Conservation (phyloP, 2,113 vertebrate species). For the Oncorhynchus nerka region DNA sequence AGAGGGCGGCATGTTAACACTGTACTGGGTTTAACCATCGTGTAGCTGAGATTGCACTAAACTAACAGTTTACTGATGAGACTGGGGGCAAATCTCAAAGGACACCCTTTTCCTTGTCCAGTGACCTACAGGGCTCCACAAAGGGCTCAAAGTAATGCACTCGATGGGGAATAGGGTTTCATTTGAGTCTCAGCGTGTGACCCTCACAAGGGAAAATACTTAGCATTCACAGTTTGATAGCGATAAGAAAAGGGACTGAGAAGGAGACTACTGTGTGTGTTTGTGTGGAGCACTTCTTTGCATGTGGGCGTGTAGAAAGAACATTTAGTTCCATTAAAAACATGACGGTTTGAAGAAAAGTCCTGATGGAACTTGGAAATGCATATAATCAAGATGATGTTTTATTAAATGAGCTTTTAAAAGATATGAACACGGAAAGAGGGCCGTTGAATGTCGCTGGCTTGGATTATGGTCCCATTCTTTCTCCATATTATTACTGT, state of each 20-base stretch:
- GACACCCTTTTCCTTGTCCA: constrained; percentile 16
- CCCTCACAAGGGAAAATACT: not conserved
- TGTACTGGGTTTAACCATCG: constrained; percentile 32
- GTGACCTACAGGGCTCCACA: constrained; percentile 37
- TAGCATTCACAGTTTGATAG: constrained; percentile 8
- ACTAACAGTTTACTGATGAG: constrained; percentile 47
- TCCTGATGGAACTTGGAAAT: not conserved
- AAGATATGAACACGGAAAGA: not conserved
- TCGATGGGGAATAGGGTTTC: not conserved
- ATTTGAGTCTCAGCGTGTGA: not conserved
- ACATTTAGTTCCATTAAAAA: not conserved
- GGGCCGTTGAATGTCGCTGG: not conserved
- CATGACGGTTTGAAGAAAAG: constrained; percentile 17
- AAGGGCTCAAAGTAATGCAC: constrained; percentile 18
- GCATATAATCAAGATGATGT: not conserved
- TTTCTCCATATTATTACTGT: not conserved
- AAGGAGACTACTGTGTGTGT: constrained; percentile 43
- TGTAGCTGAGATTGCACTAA: constrained; percentile 55
- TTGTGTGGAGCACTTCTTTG: constrained; percentile 18
- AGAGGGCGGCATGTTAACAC: constrained; percentile 41
- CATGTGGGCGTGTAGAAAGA: not conserved
- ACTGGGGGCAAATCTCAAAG: constrained; percentile 8
- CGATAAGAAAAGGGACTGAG: constrained; percentile 19
- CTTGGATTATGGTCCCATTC: too few species aligned
- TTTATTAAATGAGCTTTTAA: not conserved